These are phyloP conservation scores for Phainopepla nitens DNA, from an alignment of 2,113 vertebrate species.

Conservation along the genomic window DNA sequence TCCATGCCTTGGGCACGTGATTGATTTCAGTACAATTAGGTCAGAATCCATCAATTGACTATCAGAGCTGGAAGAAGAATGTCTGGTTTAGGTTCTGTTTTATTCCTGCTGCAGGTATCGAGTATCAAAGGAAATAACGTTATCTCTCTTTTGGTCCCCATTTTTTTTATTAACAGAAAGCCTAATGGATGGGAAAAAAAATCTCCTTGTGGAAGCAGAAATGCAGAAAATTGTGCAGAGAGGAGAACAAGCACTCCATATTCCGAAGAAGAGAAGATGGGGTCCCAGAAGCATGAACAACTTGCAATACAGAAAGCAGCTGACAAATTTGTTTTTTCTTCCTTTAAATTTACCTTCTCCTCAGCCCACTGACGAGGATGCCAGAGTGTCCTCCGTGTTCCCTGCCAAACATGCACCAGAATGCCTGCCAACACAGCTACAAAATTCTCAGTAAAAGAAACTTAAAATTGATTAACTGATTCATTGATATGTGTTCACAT, in stretches of 20 bases:
- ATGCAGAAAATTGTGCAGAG: not conserved
- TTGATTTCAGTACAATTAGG: not conserved
- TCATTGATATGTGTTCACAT: not conserved
- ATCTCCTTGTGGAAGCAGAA: not conserved
- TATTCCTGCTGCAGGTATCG: not conserved
- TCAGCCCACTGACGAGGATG: rapidly evolving
- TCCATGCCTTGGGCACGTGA: not conserved
- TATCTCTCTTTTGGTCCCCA: not conserved
- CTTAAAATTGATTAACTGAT: not conserved
- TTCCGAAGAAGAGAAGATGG: not conserved
- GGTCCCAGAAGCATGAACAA: not conserved
- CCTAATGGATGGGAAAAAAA: not conserved
- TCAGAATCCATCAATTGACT: not conserved
- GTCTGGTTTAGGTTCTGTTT: not conserved
- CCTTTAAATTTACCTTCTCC: not conserved
- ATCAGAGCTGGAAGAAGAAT: not conserved
- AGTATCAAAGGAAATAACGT: not conserved
- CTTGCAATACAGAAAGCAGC: not conserved
- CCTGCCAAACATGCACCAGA: not conserved
- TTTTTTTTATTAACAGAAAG: not conserved
- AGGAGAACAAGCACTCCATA: not conserved
- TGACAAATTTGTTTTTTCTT: not conserved
- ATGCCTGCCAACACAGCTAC: not conserved
- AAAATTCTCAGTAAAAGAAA: not conserved
- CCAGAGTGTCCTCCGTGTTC: not conserved